Base-by-base conservation (phyloP, 2,888 invertebrate species). In the Drosophila borealis region DNA sequence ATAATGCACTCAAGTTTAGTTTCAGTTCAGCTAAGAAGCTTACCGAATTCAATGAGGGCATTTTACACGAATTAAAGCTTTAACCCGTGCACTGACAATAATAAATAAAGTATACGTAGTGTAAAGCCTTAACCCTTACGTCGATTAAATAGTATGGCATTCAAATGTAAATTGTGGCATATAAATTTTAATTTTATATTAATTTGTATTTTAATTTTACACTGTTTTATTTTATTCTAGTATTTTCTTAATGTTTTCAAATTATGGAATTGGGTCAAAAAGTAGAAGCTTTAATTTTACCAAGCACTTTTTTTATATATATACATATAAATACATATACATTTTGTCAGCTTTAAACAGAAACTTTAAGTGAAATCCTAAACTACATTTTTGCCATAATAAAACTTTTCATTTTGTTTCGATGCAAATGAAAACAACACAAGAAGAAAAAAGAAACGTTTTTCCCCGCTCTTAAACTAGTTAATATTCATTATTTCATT, bases 401-500 rank as follows among this genome's bases (percentile, higher is more conserved):
- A 8, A 37, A 65, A 55, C n/a, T 49, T 44, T 54, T 45, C 21
- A 14, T 42, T 54, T 42, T 50, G 50, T 44, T 39, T 8, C 14
- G 49, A 10, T 21, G 17, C 36, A 41, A 53, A 29, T 29, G 29
- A 8, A 29, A 8, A 8, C 8, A 29, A 8, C 2, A 29, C 8
- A 29, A 2, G 29, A 29, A 29, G n/a, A 44, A 19, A 44, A 21
- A 48, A 44, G 4, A 54, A 54, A 4, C 55, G 17, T n/a, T 60
- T 57, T 34, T 13, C 19, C 46, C 39, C 14, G 57, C 25, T 50
- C 57, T 48, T 48, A 49, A 46, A 44, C 49, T 63, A 66, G 72
- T 75, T 84, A 73, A 76, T 81, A 81, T 82, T 84, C 79, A 82
- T 82, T 87, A 82, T 78, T 84, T 70, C 72, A 69, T 69, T 67